phyloP scores from a whole-genome alignment of 2,888 invertebrate genomes.

The Eilema sororculum region DNA sequence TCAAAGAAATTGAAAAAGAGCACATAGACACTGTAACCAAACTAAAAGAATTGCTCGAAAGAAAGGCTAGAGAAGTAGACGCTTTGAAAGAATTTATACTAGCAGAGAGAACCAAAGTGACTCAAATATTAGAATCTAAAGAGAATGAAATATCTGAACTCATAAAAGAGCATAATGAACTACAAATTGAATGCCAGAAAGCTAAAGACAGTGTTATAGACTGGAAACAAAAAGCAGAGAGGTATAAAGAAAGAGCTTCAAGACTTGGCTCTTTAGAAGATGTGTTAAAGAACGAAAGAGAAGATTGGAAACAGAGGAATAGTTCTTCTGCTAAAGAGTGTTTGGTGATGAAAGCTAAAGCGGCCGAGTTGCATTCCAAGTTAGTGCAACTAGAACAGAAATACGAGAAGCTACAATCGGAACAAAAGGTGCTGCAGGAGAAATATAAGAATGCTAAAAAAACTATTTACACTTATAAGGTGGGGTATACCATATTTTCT shows the following conservation, averaged over 20 bases:
- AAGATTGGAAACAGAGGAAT: constrained; percentile 71
- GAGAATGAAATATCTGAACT: constrained; percentile 82
- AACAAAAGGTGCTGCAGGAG: constrained; percentile 82
- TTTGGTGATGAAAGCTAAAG: constrained; percentile 76
- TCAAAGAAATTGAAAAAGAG: constrained; percentile 84
- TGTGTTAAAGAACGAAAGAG: constrained; percentile 73
- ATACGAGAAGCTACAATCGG: constrained; percentile 69
- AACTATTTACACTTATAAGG: constrained; percentile 89
- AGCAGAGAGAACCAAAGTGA: constrained; percentile 81
- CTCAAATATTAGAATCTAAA: constrained; percentile 82
- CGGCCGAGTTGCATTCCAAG: constrained; percentile 76
- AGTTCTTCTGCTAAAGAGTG: constrained; percentile 68
- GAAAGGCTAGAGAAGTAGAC: constrained; percentile 86
- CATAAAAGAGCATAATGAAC: constrained; percentile 78
- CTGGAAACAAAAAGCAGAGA: constrained; percentile 75
- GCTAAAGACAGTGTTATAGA: constrained; percentile 70
- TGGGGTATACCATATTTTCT: constrained; percentile 44
- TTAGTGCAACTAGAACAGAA: constrained; percentile 78
- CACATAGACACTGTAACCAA: constrained; percentile 78
- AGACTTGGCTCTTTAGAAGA: constrained; percentile 74
- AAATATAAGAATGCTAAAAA: constrained; percentile 89
- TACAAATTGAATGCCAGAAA: constrained; percentile 73
- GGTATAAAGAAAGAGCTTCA: constrained; percentile 73
- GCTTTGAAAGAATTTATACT: constrained; percentile 83
- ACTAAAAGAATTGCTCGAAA: constrained; percentile 80